Evolutionary conservation across 2,113 vertebrate genomes (phyloP).

Genomic region (Rhea pennata): DNA sequence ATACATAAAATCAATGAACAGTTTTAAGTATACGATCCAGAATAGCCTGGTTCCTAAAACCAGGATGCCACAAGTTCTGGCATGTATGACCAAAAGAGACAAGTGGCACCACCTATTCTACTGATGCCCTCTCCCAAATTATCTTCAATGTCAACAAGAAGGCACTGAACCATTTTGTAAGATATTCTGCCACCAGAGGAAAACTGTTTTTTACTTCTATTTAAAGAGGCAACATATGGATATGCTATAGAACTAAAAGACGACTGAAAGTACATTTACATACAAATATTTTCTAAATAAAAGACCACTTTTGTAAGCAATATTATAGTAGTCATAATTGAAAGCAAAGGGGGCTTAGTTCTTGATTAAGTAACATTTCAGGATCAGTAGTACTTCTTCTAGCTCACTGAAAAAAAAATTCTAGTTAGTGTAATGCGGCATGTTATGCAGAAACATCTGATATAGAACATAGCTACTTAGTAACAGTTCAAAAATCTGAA

Average conservation of each 20-base stretch:
- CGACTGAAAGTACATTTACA: neutral
- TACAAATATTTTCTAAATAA: neutral
- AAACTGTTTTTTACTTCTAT: neutral
- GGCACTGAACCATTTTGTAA: neutral
- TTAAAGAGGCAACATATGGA: neutral
- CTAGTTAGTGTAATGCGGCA: neutral
- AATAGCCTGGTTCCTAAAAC: neutral
- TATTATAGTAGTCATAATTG: neutral
- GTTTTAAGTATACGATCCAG: neutral
- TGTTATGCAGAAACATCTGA: neutral
- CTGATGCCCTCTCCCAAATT: neutral
- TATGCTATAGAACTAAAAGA: neutral
- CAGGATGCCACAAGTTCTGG: neutral
- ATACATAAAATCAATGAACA: neutral
- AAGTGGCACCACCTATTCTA: neutral
- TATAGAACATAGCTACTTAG: neutral
- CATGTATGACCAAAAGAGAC: neutral
- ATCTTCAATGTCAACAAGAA: neutral
- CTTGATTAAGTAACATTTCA: neutral
- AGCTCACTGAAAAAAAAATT: accelerated
- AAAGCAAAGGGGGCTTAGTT: neutral
- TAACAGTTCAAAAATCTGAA: neutral
- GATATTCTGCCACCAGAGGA: neutral
- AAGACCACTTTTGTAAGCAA: neutral
- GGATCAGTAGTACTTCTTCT: neutral